Percentiles rank a stretch among this genome's conserved stretches.
Evolutionary conservation across 2,113 vertebrate genomes (phyloP).

Genomic region (Cepphus grylle): DNA sequence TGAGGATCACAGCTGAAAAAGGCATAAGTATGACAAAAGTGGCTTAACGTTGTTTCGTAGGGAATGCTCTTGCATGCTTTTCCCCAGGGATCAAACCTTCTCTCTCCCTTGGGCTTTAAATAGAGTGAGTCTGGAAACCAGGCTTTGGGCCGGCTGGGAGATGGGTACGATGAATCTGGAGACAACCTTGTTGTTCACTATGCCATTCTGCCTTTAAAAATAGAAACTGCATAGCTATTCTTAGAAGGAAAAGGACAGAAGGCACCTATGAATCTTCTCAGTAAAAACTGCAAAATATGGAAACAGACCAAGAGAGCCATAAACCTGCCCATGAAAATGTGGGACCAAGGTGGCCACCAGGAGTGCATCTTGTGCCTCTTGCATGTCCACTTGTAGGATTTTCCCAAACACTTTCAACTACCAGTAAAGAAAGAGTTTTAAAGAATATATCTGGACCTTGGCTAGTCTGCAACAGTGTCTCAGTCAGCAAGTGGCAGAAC

Average conservation of each 20-base stretch:
- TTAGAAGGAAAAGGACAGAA: neutral
- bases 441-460: neutral
- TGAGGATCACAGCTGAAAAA: slow-evolving; percentile 79
- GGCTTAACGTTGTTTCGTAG: neutral
- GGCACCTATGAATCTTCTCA: neutral
- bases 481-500: neutral
- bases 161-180: neutral
- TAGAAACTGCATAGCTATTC: accelerated
- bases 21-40: slow-evolving; percentile 74
- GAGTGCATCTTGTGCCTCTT: neutral
- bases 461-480: neutral
- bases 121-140: neutral
- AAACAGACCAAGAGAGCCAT: neutral
- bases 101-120: neutral
- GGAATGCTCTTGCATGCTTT: neutral
- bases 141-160: neutral
- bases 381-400: neutral
- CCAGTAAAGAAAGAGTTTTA: neutral
- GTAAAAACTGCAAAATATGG: neutral
- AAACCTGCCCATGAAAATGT: neutral
- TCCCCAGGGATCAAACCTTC: neutral
- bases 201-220: neutral
- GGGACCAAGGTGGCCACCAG: neutral
- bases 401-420: neutral
- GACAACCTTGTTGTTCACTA: neutral